Evolutionary conservation across 2,888 invertebrate species (phyloP).

Genomic region (Phaonia tiefii): DNA sequence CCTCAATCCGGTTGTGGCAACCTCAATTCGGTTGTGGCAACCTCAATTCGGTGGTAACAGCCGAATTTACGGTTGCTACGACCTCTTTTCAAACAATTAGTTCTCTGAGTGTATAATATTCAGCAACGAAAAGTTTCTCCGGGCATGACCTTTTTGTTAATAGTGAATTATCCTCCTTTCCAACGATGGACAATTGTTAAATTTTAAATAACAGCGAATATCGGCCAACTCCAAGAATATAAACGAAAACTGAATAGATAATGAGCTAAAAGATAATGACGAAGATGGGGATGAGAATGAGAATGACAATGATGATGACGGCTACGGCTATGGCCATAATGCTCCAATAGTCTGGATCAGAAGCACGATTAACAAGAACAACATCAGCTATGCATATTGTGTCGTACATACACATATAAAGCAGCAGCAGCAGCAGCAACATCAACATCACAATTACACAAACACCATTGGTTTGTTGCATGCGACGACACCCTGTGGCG

Average conservation of each 20-base stretch:
- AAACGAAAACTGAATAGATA: conserved; percentile 9
- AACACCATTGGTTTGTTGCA: conserved; percentile 21
- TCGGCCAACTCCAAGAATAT: conserved; percentile 3
- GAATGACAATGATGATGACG: conserved; percentile 29
- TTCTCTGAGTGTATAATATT: no score
- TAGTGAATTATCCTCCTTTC: no score
- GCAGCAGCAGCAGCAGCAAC: neutral
- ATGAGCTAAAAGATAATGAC: neutral
- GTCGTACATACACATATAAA: no score
- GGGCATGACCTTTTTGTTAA: no score
- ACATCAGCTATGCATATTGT: neutral
- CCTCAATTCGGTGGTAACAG: no score
- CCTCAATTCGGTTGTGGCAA: no score
- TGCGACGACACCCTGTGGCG: conserved; percentile 16
- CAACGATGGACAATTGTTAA: conserved; percentile 1
- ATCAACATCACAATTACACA: conserved; percentile 22
- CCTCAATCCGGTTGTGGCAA: no score
- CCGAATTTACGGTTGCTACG: no score
- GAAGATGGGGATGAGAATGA: no score
- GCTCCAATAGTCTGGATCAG: conserved; percentile 4
- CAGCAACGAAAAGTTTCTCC: no score
- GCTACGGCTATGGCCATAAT: neutral
- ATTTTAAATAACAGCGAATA: conserved; percentile 12
- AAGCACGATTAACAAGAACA: conserved; percentile 7
- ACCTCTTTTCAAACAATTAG: no score